phyloP scores from a whole-genome alignment of 2,113 vertebrate genomes.

The Cynoglossus semilaevis region DNA sequence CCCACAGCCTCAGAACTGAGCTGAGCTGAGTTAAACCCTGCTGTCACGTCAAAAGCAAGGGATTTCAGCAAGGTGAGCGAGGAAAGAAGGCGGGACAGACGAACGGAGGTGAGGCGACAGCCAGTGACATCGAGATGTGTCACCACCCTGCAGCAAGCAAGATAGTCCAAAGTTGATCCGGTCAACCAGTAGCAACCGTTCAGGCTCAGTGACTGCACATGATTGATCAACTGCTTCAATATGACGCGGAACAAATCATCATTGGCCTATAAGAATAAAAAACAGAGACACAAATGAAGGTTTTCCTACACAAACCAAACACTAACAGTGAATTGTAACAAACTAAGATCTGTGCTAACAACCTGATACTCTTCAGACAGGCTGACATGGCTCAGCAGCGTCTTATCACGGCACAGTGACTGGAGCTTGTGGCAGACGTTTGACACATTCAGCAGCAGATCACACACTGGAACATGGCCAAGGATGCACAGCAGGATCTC shows the following conservation, averaged over 20 bases:
- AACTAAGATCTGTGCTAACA: constrained; percentile 18
- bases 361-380: constrained; percentile 90
- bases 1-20: constrained; percentile 88
- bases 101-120: constrained; percentile 85
- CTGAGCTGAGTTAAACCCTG: constrained; percentile 84
- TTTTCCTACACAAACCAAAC: too few relatives aligned
- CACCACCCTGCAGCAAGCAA: constrained; percentile 84
- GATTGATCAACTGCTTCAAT: constrained; percentile 79
- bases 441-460: constrained; percentile 85
- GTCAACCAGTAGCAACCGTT: constrained; percentile 94
- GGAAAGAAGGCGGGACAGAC: constrained; percentile 88
- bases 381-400: constrained; percentile 81
- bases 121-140: constrained; percentile 88
- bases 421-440: constrained; percentile 85
- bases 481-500: constrained; percentile 95
- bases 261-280: constrained; percentile 73
- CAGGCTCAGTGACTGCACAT: constrained; percentile 87
- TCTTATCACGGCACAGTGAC: constrained; percentile 87
- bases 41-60: constrained; percentile 86
- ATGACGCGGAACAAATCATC: constrained; percentile 81
- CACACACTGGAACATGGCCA: constrained; percentile 83
- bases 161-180: constrained; percentile 79
- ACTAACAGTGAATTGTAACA: too few relatives aligned
- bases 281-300: too few relatives aligned
- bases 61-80: constrained; percentile 81